Base-by-base conservation (phyloP, 2,797 vertebrate species). In the Phataginus tetradactyla region DNA sequence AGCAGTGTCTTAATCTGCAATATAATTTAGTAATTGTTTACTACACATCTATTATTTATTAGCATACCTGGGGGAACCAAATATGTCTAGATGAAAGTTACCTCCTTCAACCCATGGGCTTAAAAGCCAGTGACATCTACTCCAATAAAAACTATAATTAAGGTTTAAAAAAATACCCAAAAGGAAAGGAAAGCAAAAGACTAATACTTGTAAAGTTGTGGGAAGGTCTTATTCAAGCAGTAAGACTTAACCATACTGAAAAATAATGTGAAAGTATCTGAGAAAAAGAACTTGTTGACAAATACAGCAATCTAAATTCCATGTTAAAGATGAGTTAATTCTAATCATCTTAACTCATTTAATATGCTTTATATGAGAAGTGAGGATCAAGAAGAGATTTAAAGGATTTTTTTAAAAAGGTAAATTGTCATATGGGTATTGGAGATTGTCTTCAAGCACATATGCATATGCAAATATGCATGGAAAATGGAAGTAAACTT, bases 201-300 rank as follows among this genome's bases (percentile, higher is more conserved):
- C 51, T 63, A 95, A 83, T 74, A 93, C 21, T 53, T 79, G 6
- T 14, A 27, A 81, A 89, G 6, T 34, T 86, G 29, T 61, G 37
- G 34, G 11, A 81, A 87, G 18, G 4, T 2, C 10, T 71, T 84
- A 74, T 86, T 59, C 7, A 87, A 92, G 51, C 13, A 79, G 1
- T 9, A 78, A 5, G 15, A 74, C 53, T 59, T 86, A 94, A 81
- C 27, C 7, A 72, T n/a, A 15, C 29, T 78, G 59, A 10, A 14
- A 85, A 92, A 96, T 85, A 92, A 59, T 75, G 69, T 71, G 9
- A 63, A 96, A 87, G 14, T 90, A 18, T 61, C 94, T 4, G 68
- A 18, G 32, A 55, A 74, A 83, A 92, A 49, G 3, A 90, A 53
- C 17, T 68, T 91, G 57, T 68, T 68, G 37, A 87, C 7, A 87